Percentiles rank a stretch among this genome's conserved stretches.
Evolutionary conservation across 2,888 invertebrate genomes (phyloP).

Genomic region (Seira sanloemensis): DNA sequence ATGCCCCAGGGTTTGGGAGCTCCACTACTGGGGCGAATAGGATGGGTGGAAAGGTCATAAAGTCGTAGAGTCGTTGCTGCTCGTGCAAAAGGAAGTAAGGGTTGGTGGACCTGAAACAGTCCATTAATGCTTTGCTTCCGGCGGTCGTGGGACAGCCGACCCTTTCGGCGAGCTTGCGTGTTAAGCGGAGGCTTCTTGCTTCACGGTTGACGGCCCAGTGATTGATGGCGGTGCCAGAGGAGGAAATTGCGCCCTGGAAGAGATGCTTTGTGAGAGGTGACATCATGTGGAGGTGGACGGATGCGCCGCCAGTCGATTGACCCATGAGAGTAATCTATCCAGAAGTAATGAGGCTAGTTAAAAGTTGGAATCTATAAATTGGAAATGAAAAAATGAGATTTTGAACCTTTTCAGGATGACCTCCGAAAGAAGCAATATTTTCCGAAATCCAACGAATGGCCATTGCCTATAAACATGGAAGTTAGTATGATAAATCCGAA

Average conservation of each 20-base stretch:
- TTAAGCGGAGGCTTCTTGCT: conserved; percentile 33
- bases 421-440: conserved; percentile 53
- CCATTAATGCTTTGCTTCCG: conserved; percentile 51
- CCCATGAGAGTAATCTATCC: too few relatives aligned
- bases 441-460: conserved; percentile 36
- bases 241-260: conserved; percentile 47
- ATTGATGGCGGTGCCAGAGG: conserved; percentile 54
- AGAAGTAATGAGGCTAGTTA: too few relatives aligned
- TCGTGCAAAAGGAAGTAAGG: conserved; percentile 49
- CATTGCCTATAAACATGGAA: too few relatives aligned
- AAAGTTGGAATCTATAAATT: too few relatives aligned
- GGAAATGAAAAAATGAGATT: too few relatives aligned
- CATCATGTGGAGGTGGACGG: conserved; percentile 54
- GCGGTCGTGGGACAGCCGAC: conserved; percentile 51
- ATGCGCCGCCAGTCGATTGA: conserved; percentile 36
- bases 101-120: conserved; percentile 48
- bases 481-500: too few relatives aligned
- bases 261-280: conserved; percentile 40
- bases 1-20: conserved; percentile 48
- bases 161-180: conserved; percentile 45
- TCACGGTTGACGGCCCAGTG: conserved; percentile 63
- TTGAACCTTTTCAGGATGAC: conserved; percentile 30
- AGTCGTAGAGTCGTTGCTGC: conserved; percentile 46
- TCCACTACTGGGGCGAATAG: conserved; percentile 63
- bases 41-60: conserved; percentile 44